Conservation (phyloP, 2,797 vertebrate genomes). For the Knipowitschia caucasica region DNA sequence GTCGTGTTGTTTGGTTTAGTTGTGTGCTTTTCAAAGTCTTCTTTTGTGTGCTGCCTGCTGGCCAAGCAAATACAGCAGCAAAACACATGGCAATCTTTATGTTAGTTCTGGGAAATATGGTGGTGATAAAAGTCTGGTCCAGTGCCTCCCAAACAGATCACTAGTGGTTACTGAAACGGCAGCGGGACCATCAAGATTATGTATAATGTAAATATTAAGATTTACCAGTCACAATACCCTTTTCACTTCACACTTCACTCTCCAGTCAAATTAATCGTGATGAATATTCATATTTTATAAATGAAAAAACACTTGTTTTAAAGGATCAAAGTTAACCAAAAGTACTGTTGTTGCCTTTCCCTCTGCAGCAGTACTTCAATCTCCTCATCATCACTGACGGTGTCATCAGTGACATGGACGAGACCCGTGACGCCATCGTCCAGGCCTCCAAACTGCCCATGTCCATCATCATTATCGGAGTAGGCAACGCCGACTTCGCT, state of each 20-base stretch:
- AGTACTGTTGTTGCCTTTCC: not conserved
- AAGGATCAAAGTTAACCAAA: not conserved
- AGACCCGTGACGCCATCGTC: constrained; percentile 90
- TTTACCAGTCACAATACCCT: no score
- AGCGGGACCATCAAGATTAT: no score
- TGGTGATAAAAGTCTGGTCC: no score
- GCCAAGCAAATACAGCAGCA: no score
- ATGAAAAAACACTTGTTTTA: not conserved
- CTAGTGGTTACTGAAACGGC: no score
- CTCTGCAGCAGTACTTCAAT: constrained; percentile 93
- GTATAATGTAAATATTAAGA: not conserved
- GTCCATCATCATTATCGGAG: constrained; percentile 98
- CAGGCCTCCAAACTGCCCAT: constrained; percentile 95
- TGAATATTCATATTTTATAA: no score
- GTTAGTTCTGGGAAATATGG: no score
- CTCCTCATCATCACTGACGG: constrained; percentile 97
- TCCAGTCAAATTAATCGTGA: no score
- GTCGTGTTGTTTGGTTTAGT: not conserved
- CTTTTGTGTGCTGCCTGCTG: no score
- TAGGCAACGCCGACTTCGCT: constrained; percentile 93
- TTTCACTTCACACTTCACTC: no score
- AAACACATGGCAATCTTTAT: no score
- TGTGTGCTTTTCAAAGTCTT: not conserved
- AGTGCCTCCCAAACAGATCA: no score
- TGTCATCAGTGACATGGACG: constrained; percentile 98